Evolutionary conservation across 2,113 vertebrate species (phyloP).

Genomic region (Ondatra zibethicus): DNA sequence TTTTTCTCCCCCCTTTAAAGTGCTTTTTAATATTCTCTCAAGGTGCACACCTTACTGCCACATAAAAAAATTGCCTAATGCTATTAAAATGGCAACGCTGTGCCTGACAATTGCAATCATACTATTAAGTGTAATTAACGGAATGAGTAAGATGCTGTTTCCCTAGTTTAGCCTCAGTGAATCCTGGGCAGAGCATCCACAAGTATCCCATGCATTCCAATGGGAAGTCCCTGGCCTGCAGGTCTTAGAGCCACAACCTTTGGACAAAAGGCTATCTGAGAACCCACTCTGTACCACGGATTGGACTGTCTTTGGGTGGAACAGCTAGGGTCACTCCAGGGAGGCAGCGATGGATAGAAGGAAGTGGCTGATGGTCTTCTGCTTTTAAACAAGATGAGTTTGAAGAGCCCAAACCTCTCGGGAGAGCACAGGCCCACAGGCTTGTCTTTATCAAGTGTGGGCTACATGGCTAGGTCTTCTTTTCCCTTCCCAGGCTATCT

Average conservation of each 20-base stretch:
- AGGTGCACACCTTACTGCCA: not conserved
- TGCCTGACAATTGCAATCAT: conserved; percentile 30
- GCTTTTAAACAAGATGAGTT: not conserved
- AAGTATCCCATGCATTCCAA: not conserved
- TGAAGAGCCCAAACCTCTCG: not conserved
- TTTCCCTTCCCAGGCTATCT: not conserved
- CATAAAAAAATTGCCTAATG: conserved; percentile 20
- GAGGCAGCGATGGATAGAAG: not conserved
- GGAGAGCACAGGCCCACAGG: not conserved
- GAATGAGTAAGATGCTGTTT: conserved; percentile 41
- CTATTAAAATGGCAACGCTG: conserved; percentile 37
- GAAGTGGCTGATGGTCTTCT: not conserved
- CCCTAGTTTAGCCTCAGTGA: not conserved
- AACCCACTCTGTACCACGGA: not conserved
- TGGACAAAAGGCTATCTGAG: not conserved
- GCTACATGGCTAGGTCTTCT: not conserved
- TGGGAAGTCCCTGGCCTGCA: not conserved
- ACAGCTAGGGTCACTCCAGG: not conserved
- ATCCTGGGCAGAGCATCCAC: not conserved
- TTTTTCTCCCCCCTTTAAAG: conserved; percentile 11
- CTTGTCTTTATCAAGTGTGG: not conserved
- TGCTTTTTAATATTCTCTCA: conserved; percentile 33
- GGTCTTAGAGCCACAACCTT: not conserved
- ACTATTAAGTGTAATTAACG: conserved; percentile 51
- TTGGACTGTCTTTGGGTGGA: not conserved